phyloP scores from a whole-genome alignment of 1,140 invertebrate genomes.

The Drosophila pallidifrons region DNA sequence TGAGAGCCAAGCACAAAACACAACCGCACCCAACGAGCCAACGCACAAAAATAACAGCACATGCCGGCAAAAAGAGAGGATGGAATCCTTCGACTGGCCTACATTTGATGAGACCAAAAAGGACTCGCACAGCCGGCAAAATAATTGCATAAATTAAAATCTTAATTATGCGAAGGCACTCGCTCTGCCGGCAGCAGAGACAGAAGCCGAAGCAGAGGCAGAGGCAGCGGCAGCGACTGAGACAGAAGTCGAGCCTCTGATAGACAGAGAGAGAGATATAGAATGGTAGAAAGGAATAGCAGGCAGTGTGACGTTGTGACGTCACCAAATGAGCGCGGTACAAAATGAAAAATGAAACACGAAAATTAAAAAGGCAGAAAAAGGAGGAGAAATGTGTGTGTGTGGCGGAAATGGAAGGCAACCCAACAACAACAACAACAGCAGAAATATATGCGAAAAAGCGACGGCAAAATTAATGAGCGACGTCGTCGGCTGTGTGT shows the following conservation, averaged over 20 bases:
- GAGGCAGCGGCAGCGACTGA: conserved; percentile 10
- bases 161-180: conserved; percentile 76
- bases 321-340: conserved; percentile 78
- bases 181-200: conserved; percentile 31
- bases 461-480: conserved; percentile 80
- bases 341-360: conserved; percentile 80
- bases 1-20: conserved; percentile 26
- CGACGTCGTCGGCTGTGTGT: conserved; percentile 40
- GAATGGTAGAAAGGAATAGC: not conserved
- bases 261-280: conserved; percentile 11
- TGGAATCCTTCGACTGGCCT: conserved; percentile 41
- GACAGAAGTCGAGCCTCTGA: conserved; percentile 40
- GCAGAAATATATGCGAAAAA: conserved; percentile 46
- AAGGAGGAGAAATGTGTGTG: conserved; percentile 63
- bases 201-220: not conserved
- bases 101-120: conserved; percentile 42
- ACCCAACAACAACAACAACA: conserved; percentile 22
- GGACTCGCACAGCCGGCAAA: conserved; percentile 74
- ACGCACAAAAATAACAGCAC: conserved; percentile 72
- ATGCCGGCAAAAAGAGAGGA: conserved; percentile 36
- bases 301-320: conserved; percentile 50
- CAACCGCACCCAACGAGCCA: conserved; percentile 66
- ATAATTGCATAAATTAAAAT: conserved; percentile 85
- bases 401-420: conserved; percentile 67
- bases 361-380: conserved; percentile 63